phyloP scores from a whole-genome alignment of 2,797 vertebrate genomes.

The Onychomys leucogaster region DNA sequence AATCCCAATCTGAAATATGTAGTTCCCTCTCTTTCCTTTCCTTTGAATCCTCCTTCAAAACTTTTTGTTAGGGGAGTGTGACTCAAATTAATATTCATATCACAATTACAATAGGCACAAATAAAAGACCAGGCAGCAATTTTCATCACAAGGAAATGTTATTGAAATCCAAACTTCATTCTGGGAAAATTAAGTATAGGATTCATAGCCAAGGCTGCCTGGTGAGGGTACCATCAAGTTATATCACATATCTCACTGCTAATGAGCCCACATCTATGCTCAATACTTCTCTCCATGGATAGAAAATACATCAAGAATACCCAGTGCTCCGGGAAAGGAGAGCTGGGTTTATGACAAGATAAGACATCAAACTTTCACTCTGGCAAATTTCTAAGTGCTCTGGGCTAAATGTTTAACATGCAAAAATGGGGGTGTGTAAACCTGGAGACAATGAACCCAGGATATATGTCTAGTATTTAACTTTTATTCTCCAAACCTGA shows the following conservation, averaged over 20 bases:
- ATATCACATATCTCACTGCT: background rate
- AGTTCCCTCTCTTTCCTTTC: background rate
- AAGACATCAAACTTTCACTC: constrained; percentile 28
- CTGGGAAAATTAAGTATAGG: constrained; percentile 53
- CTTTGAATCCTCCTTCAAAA: background rate
- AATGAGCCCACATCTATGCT: constrained; percentile 43
- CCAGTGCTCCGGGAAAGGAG: background rate
- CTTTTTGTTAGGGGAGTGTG: background rate
- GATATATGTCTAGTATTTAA: constrained; percentile 25
- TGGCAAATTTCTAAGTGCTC: constrained; percentile 41
- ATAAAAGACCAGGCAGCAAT: background rate
- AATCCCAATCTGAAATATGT: background rate
- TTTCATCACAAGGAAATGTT: constrained; percentile 23
- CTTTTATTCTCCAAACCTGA: constrained; percentile 33
- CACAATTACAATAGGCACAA: background rate
- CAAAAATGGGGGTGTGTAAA: constrained; percentile 43
- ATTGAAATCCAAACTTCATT: constrained; percentile 49
- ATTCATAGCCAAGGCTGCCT: background rate
- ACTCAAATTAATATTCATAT: background rate
- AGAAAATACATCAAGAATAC: constrained; percentile 42
- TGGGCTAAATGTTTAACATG: constrained; percentile 59
- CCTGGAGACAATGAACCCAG: background rate
- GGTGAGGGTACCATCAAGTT: background rate
- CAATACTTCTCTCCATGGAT: background rate
- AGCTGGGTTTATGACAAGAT: constrained; percentile 14